Evolutionary conservation across 2,888 invertebrate genomes (phyloP).

Genomic region (Leucophenga maculata): DNA sequence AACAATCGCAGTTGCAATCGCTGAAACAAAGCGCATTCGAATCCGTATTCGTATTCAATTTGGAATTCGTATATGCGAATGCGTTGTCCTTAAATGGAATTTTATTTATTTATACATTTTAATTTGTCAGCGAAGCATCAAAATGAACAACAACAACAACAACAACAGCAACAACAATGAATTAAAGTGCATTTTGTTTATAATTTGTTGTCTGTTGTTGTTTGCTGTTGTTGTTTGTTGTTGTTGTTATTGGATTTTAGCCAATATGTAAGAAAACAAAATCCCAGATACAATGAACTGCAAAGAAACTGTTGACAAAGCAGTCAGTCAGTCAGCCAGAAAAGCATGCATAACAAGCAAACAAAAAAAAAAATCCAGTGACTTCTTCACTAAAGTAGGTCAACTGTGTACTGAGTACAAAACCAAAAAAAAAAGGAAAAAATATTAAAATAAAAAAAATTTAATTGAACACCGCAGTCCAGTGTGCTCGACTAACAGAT

Average conservation of each 20-base stretch:
- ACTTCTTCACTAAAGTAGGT: conserved; percentile 7
- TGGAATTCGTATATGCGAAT: not conserved
- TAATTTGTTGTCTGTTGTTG: conserved; percentile 1
- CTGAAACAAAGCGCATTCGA: not conserved
- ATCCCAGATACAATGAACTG: not conserved
- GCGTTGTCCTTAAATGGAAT: conserved; percentile 27
- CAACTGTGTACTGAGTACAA: not conserved
- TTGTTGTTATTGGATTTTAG: not conserved
- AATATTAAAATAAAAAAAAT: no score
- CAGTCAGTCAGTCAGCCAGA: no score
- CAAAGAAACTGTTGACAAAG: no score
- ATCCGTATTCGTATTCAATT: not conserved
- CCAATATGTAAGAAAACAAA: not conserved
- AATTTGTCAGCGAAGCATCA: conserved; percentile 26
- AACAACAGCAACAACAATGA: conserved; percentile 7
- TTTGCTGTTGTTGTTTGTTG: conserved; percentile 2
- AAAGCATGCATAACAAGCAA: not conserved
- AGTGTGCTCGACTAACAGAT: no score
- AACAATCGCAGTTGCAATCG: not conserved
- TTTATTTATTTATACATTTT: conserved; percentile 29
- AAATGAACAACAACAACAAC: conserved; percentile 6
- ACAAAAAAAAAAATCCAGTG: not conserved
- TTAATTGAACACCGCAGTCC: no score
- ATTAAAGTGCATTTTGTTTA: not conserved
- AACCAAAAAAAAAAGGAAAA: no score